Percentiles rank a stretch among this genome's conserved stretches.
These are phyloP conservation scores for Pardalotus punctatus DNA, from an alignment of 2,113 vertebrate species.

Conservation along the genomic window DNA sequence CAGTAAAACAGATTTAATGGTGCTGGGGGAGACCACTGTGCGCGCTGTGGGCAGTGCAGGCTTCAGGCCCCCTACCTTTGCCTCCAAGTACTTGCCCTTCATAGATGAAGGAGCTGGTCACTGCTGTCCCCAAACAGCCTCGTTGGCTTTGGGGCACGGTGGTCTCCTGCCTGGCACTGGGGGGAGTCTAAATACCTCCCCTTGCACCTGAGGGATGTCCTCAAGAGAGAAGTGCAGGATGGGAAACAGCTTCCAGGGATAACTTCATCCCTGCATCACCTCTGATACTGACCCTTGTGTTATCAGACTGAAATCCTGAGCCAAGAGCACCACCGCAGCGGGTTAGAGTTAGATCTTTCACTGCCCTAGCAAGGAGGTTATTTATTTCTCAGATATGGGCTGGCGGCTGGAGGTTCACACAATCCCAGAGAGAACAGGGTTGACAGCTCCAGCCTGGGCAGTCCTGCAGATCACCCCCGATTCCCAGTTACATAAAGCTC, in stretches of 20 bases:
- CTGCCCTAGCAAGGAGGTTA: not conserved
- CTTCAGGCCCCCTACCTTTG: rapidly evolving
- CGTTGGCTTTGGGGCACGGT: rapidly evolving
- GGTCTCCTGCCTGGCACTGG: not conserved
- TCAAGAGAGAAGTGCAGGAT: rapidly evolving
- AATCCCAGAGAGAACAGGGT: not conserved
- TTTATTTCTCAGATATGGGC: not conserved
- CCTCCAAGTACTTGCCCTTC: not conserved
- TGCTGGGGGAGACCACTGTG: rapidly evolving
- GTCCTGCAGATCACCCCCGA: not conserved
- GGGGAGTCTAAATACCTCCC: not conserved
- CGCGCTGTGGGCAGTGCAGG: rapidly evolving
- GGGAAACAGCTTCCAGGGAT: not conserved
- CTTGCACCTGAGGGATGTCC: not conserved
- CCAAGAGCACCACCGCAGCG: not conserved
- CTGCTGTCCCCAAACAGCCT: not conserved
- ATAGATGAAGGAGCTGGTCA: not conserved
- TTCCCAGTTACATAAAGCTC: conserved; percentile 45
- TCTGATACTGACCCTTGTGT: rapidly evolving
- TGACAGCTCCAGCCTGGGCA: conserved; percentile 23
- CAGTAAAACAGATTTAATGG: not conserved
- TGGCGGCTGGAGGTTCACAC: not conserved
- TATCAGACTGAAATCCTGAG: not conserved
- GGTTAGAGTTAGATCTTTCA: not conserved
- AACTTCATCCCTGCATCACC: not conserved